A percentile compares a stretch with the other conserved stretches of the same genome.
Conservation (phyloP, 64 coral and sea anemone species). For the Porites lutea region DNA sequence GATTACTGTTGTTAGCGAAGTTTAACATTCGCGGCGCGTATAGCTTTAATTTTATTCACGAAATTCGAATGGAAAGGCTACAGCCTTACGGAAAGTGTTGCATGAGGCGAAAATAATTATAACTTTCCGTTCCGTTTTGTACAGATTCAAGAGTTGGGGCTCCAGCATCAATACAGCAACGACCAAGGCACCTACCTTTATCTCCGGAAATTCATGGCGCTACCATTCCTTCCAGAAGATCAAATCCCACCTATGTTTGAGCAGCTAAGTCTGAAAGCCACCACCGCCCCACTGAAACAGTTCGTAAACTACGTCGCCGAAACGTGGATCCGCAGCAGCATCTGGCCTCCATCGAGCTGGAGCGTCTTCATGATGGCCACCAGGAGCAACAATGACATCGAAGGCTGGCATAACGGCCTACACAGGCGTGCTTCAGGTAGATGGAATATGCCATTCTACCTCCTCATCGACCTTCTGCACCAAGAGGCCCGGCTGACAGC, state of each 20-base stretch:
- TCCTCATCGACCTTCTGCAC: constrained; percentile 2
- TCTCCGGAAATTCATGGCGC: constrained; percentile 23
- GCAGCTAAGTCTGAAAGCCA: neutral
- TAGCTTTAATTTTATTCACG: too few relatives aligned
- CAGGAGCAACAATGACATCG: constrained; percentile 24
- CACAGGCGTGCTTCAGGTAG: neutral
- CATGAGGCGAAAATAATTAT: too few relatives aligned
- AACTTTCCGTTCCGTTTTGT: too few relatives aligned
- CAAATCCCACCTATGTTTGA: neutral
- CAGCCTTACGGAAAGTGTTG: too few relatives aligned
- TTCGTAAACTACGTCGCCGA: too few relatives aligned
- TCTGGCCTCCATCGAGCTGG: constrained; percentile 29
- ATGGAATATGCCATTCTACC: constrained; percentile 31
- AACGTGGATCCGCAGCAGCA: too few relatives aligned
- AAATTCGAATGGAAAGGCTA: too few relatives aligned
- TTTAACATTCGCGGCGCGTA: too few relatives aligned
- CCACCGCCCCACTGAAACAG: too few relatives aligned
- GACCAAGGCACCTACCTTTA: neutral
- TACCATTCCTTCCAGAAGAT: constrained; percentile 31
- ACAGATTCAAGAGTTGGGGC: neutral
- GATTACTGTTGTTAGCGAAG: too few relatives aligned
- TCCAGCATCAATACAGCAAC: neutral
- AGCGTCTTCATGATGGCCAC: constrained; percentile 33
- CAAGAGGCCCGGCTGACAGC: constrained; percentile 13
- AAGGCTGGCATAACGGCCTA: constrained; percentile 30